A percentile compares a stretch with the other conserved stretches of the same genome.
Evolutionary conservation across 2,888 invertebrate species (phyloP).

Genomic region (Melolontha melolontha): DNA sequence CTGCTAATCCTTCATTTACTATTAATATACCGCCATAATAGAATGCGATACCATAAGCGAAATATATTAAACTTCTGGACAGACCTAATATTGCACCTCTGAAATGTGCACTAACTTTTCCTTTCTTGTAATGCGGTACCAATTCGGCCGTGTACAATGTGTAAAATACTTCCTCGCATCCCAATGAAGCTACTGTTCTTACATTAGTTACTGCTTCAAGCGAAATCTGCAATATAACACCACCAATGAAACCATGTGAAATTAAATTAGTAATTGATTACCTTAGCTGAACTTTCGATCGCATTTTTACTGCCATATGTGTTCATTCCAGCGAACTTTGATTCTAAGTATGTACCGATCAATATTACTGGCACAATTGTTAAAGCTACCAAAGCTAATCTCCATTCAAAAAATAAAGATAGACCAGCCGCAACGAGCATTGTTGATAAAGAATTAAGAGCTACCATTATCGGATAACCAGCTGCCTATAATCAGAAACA

Average conservation of each 20-base stretch:
- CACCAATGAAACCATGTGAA: not conserved
- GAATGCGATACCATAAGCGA: conserved; percentile 62
- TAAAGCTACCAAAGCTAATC: conserved; percentile 48
- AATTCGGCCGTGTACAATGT: conserved; percentile 71
- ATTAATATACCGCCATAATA: conserved; percentile 82
- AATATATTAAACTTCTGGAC: conserved; percentile 75
- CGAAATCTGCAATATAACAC: conserved; percentile 71
- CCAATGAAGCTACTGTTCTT: conserved; percentile 78
- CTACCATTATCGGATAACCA: conserved; percentile 49
- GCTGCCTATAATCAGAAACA: conserved; percentile 44
- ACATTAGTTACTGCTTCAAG: conserved; percentile 80
- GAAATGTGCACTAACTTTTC: conserved; percentile 71
- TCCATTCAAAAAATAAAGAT: conserved; percentile 50
- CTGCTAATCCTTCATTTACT: conserved; percentile 69
- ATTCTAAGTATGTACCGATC: conserved; percentile 48
- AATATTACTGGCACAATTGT: conserved; percentile 49
- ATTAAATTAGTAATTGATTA: not conserved
- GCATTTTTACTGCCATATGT: conserved; percentile 40
- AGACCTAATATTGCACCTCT: conserved; percentile 76
- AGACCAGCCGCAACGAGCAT: conserved; percentile 46
- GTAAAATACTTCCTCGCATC: conserved; percentile 74
- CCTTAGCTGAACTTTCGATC: conserved; percentile 42
- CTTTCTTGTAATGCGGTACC: conserved; percentile 69
- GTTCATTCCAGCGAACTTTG: conserved; percentile 40
- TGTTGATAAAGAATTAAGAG: conserved; percentile 47